These are phyloP conservation scores for Eretmocerus hayati DNA, from an alignment of 2,888 invertebrate species.

Conservation along the genomic window DNA sequence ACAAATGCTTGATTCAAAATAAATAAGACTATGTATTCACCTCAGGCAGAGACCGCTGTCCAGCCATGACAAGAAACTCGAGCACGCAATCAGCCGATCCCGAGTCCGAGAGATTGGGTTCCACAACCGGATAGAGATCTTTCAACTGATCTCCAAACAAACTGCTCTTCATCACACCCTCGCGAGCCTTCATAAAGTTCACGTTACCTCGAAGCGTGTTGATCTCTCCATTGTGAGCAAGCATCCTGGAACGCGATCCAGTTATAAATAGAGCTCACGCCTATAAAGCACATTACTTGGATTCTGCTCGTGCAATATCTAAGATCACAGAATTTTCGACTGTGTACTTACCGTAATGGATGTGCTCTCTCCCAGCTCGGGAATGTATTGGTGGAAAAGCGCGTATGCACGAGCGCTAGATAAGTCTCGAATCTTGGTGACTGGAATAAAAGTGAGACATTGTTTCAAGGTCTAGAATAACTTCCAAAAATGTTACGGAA, in stretches of 20 bases:
- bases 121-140: constrained; percentile 92
- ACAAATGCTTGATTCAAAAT: background rate
- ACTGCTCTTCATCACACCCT: constrained; percentile 91
- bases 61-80: constrained; percentile 92
- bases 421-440: constrained; percentile 85
- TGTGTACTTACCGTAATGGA: constrained; percentile 72
- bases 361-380: constrained; percentile 99
- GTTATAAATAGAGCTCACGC: background rate
- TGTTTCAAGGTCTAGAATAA: too few species aligned
- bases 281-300: too few species aligned
- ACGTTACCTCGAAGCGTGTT: constrained; percentile 98
- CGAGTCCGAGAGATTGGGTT: constrained; percentile 95
- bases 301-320: too few species aligned
- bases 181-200: constrained; percentile 96
- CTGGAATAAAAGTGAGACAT: constrained; percentile 48
- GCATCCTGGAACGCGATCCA: constrained; percentile 52
- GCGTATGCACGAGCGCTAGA: constrained; percentile 91
- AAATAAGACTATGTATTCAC: constrained; percentile 36
- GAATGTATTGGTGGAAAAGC: constrained; percentile 99
- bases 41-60: constrained; percentile 85
- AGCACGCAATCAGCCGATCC: constrained; percentile 96
- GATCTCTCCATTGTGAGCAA: constrained; percentile 99
- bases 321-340: background rate
- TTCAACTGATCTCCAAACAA: constrained; percentile 77
- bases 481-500: too few species aligned